These are phyloP conservation scores for Heliocidaris tuberculata DNA, from an alignment of 35 echinoderm and acorn worm species.

Conservation along the genomic window DNA sequence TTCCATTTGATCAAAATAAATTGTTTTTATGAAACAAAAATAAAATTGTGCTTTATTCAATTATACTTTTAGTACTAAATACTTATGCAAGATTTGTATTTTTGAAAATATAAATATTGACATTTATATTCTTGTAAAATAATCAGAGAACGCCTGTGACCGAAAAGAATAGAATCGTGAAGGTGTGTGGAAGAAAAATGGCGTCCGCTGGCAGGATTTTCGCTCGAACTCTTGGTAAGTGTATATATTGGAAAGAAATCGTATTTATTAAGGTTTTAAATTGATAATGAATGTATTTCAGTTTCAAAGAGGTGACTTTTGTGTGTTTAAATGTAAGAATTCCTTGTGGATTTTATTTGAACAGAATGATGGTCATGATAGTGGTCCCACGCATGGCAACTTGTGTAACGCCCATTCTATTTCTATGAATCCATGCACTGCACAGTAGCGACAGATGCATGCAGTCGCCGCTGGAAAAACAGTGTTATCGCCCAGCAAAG, in stretches of 20 bases:
- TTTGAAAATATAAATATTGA: not conserved
- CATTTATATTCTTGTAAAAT: not conserved
- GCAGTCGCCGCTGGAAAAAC: too few species aligned
- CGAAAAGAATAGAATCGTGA: not conserved
- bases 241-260: not conserved
- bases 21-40: not conserved
- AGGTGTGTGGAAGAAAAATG: constrained; percentile 29
- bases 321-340: not conserved
- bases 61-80: not conserved
- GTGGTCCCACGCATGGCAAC: not conserved
- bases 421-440: too few species aligned
- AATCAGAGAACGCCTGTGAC: not conserved
- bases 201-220: constrained; percentile 51
- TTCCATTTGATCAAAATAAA: not conserved
- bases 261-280: not conserved
- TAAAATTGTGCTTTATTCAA: not conserved
- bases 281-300: not conserved
- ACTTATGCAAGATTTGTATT: not conserved
- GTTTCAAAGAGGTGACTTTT: not conserved
- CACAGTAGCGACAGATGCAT: too few species aligned
- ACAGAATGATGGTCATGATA: not conserved
- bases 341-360: not conserved
- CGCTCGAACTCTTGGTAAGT: constrained; percentile 55
- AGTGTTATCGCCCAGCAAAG: too few species aligned
- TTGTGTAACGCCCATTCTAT: not conserved